Evolutionary conservation across 2,797 vertebrate species (phyloP), one percentile per base, ranked within the genome.

Genomic region (Petrocephalus sullivani): DNA sequence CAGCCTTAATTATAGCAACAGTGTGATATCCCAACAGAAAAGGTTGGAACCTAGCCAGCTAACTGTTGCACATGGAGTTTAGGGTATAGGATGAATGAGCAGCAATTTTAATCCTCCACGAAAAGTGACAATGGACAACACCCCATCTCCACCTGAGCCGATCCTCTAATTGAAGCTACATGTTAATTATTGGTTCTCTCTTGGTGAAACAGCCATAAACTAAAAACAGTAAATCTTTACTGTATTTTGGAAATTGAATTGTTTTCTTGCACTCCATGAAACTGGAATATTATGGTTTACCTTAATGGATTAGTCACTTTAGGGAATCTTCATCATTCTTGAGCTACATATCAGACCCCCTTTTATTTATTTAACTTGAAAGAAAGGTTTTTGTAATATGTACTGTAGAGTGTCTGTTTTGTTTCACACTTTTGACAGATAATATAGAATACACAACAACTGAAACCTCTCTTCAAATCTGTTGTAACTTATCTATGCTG

Each of bases 401-500:
- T 89, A 88, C 83, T 89, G 90, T 89, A 88, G 71, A 56, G 33
- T 64, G 60, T 93, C 88, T 89, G 92, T 93, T 90, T 91, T 91
- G 92, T 95, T 94, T 92, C 92, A 94, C 93, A 91, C 95, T 94
- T 93, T 86, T 91, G 92, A 94, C 91, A 89, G 91, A 94, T 92
- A 82, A 88, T 88, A 54, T 53, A 46, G 49, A 88, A 88, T 23
- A 88, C 19, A 93, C 91, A 92, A 93, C 91, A 92, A 94, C 91
- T 93, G 93, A 87, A 87, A 87, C 58, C 58, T 28, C 87, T 86
- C 83, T 88, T 88, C 61, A 51, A 87, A 93, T 94, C 93, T 93
- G 93, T 93, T 91, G 91, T 94, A 94, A 93, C 93, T 94, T 95
- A 94, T 94, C 94, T 91, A 93, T 93, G 93, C 94, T 94, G 94